Conservation (phyloP, 2,888 invertebrate species). For the Tenthredo notha region DNA sequence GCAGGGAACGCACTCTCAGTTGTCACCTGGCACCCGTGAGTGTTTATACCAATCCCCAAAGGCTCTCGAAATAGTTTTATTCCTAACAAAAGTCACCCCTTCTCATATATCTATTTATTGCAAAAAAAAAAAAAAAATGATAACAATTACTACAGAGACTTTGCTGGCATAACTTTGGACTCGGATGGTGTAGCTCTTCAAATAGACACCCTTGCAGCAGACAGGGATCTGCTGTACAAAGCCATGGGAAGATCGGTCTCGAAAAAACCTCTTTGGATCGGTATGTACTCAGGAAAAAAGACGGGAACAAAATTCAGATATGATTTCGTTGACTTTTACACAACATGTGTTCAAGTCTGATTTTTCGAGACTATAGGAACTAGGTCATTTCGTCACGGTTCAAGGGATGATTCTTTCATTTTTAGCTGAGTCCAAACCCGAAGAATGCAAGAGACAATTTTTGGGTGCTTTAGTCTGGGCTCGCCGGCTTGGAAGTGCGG, state of each 20-base stretch:
- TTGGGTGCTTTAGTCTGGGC: constrained; percentile 86
- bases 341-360: too few relatives aligned
- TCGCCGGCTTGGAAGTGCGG: constrained; percentile 86
- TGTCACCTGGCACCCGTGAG: constrained; percentile 88
- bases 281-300: constrained; percentile 64
- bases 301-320: background rate
- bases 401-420: constrained; percentile 35
- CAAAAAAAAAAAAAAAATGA: background rate
- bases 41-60: constrained; percentile 59
- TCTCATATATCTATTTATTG: constrained; percentile 8
- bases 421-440: constrained; percentile 75
- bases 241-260: constrained; percentile 65
- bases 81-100: background rate
- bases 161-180: constrained; percentile 65
- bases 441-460: constrained; percentile 72
- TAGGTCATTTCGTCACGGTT: background rate
- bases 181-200: constrained; percentile 65
- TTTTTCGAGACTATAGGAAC: too few relatives aligned
- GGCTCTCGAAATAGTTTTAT: background rate
- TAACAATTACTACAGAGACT: constrained; percentile 61
- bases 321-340: too few relatives aligned
- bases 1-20: constrained; percentile 83
- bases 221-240: constrained; percentile 67
- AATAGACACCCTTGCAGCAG: constrained; percentile 66
- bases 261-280: constrained; percentile 77